Evolutionary conservation across 1,140 invertebrate genomes (phyloP), one percentile per base, ranked within the genome.

Genomic region (Arion vulgaris): DNA sequence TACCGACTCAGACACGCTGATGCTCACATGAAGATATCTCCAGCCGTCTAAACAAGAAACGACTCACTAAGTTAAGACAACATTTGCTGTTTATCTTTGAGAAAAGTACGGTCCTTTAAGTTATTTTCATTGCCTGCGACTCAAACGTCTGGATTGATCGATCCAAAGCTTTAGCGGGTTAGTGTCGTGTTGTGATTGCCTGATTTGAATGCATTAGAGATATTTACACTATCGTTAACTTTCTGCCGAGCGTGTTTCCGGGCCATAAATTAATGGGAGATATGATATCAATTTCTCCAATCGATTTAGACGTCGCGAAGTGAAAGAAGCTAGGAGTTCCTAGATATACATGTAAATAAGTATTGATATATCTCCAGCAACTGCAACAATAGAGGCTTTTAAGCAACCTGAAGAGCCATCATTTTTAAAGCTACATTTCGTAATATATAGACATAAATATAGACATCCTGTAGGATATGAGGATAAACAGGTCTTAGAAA

Each of bases 201-300:
- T 62, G 76, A 68, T 78, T 78, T 39, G 62, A 36, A 66, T 78
- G 76, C 76, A 78, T 78, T 78, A 62, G 57, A 78, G 76, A 78
- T 78, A 68, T 78, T 78, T 66, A 78, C 62, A 45, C 57, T 41
- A 34, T 66, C 32, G 15, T 28, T 66, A 66, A n/a, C 51, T 53
- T 57, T 76, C 57, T 36, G 57, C 38, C 62, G 53, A 75, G 45
- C 32, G 73, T 51, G 73, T 13, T 51, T 45, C 39, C 73, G 4
- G 73, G 23, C 41, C 49, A 28, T 53, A 75, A 75, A 75, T 75
- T 51, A 51, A 49, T 75, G 28, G n/a, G n/a, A 72, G 71, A 72
- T 72, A 72, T 72, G 73, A 49, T 75, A 53, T 75, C 38, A 75
- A 75, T 45, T 75, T 75, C 23, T 39, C 7, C 1, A 41, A 66